Evolutionary conservation across 2,113 vertebrate genomes (phyloP).

Genomic region (Scomber colias): DNA sequence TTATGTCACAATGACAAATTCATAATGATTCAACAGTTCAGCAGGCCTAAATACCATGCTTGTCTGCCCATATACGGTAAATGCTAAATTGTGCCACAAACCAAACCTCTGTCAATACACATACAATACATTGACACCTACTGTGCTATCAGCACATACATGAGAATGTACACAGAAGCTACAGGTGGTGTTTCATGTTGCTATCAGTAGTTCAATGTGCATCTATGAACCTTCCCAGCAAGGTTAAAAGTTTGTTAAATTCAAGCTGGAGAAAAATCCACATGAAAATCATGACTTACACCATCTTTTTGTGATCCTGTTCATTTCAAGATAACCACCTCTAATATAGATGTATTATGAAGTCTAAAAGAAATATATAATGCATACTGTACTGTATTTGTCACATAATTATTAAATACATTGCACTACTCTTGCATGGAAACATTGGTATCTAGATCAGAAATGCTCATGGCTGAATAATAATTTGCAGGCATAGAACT

Average conservation of each 20-base stretch:
- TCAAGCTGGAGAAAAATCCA: neutral
- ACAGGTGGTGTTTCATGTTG: conserved; percentile 36
- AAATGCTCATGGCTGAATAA: conserved; percentile 6
- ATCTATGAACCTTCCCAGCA: conserved; percentile 4
- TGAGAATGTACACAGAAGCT: conserved; percentile 45
- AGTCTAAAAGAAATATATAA: no score
- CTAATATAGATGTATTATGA: conserved; percentile 1
- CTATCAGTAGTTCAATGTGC: conserved; percentile 21
- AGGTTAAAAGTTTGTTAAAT: neutral
- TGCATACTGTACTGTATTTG: neutral
- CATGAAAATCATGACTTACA: neutral
- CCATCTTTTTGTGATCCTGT: neutral
- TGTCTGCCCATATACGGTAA: no score
- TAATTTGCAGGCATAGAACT: neutral
- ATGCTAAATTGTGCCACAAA: neutral
- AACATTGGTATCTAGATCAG: neutral
- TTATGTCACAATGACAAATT: neutral
- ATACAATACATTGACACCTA: conserved; percentile 3
- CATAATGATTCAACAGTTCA: neutral
- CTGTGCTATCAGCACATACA: neutral
- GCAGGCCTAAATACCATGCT: no score
- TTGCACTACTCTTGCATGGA: neutral
- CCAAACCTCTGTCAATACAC: neutral
- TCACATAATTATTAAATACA: neutral
- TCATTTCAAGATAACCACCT: neutral